Evolutionary conservation across 2,797 vertebrate species (phyloP).

Genomic region (Perodicticus potto): DNA sequence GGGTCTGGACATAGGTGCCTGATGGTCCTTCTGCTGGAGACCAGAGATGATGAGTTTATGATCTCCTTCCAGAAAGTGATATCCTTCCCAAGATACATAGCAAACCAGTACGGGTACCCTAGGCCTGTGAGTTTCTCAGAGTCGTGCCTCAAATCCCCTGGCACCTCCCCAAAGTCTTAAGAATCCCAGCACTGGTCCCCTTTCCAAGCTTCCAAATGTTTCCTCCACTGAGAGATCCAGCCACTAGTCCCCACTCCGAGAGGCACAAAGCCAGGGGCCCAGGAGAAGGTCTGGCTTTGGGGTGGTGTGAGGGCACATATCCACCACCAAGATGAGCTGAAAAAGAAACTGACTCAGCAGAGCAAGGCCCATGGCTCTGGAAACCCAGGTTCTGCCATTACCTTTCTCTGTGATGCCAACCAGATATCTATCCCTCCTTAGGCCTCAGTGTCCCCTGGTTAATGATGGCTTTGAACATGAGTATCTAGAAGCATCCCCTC

Average conservation of each 20-base stretch:
- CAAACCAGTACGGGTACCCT: neutral
- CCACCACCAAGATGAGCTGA: neutral
- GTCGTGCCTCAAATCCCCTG: neutral
- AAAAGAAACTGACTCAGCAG: neutral
- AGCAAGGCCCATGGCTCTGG: neutral
- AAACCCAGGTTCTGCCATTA: neutral
- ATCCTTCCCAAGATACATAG: neutral
- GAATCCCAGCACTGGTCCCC: neutral
- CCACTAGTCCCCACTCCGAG: neutral
- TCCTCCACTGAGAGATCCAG: neutral
- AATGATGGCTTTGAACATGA: neutral
- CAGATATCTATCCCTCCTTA: neutral
- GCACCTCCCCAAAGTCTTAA: neutral
- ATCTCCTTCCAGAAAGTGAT: neutral
- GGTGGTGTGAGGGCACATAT: neutral
- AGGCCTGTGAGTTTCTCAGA: neutral
- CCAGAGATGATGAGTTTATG: neutral
- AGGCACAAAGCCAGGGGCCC: neutral
- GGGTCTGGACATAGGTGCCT: neutral
- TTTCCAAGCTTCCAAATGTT: neutral
- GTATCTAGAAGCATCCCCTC: neutral
- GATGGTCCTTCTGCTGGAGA: neutral
- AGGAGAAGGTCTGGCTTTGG: neutral
- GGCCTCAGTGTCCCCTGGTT: neutral
- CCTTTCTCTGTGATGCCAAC: neutral